A percentile compares a stretch with the other conserved stretches of the same genome.
Evolutionary conservation across 1,140 invertebrate genomes (phyloP).

Genomic region (Pygmarrhopalites habei): DNA sequence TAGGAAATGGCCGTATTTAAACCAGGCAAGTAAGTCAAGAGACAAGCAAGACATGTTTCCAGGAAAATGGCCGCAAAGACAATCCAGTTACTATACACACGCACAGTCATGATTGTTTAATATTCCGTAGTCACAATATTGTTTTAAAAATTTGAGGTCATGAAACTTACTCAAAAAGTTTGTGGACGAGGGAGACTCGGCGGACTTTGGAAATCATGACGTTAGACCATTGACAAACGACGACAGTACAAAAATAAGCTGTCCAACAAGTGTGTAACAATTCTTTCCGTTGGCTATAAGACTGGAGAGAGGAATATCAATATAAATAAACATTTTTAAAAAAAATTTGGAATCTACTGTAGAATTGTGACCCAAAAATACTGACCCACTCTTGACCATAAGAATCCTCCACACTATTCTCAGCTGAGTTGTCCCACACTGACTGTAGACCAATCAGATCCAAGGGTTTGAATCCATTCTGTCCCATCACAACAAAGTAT

Average conservation of each 20-base stretch:
- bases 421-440: constrained; percentile 49
- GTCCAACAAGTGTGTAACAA: constrained; percentile 57
- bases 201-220: constrained; percentile 36
- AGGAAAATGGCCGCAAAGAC: constrained; percentile 7
- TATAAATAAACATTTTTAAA: too few species aligned
- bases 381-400: constrained; percentile 55
- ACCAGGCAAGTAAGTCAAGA: constrained; percentile 43
- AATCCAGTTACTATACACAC: constrained; percentile 16
- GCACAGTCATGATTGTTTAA: too few species aligned
- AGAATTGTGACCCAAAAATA: too few species aligned
- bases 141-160: too few species aligned
- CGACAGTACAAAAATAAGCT: constrained; percentile 43
- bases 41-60: constrained; percentile 9
- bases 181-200: constrained; percentile 19
- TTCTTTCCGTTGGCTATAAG: too few species aligned
- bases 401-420: constrained; percentile 51
- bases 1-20: constrained; percentile 42
- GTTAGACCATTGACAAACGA: constrained; percentile 38
- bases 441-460: constrained; percentile 47
- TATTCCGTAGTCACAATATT: too few species aligned
- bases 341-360: too few species aligned
- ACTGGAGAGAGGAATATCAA: too few species aligned
- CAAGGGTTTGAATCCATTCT: constrained; percentile 51
- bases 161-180: constrained; percentile 37
- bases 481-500: constrained; percentile 53